A percentile compares a stretch with the other conserved stretches of the same genome.
These are phyloP conservation scores for Ageneiosus marmoratus DNA, from an alignment of 2,113 vertebrate species.

Conservation along the genomic window DNA sequence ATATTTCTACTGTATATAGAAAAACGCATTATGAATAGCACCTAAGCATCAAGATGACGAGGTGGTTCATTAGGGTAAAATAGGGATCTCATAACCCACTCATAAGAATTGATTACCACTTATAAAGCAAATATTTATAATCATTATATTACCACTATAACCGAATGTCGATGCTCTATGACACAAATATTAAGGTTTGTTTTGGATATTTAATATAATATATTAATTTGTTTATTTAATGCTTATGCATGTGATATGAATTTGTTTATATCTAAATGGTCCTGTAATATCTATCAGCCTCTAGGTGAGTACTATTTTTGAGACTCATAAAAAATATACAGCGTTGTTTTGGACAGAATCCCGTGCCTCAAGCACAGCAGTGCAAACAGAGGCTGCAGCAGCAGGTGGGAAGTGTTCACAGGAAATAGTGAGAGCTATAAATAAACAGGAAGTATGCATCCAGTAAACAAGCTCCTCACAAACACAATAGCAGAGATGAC, in stretches of 20 bases:
- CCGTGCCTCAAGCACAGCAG: background rate
- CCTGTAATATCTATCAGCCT: background rate
- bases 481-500: conserved; percentile 78
- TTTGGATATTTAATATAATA: background rate
- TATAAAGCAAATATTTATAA: background rate
- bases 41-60: background rate
- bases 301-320: background rate
- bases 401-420: conserved; percentile 53
- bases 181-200: background rate
- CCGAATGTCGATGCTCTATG: background rate
- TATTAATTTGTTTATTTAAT: no score
- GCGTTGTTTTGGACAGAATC: conserved; percentile 23
- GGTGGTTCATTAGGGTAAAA: background rate
- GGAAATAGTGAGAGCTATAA: conserved; percentile 61
- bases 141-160: background rate
- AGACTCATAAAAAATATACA: background rate
- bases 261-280: background rate
- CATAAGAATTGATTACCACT: background rate
- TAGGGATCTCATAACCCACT: background rate
- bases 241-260: background rate
- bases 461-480: conserved; percentile 72
- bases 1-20: background rate
- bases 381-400: conserved; percentile 28
- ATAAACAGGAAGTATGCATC: conserved; percentile 68
- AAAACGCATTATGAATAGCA: background rate